Conservation (phyloP, 1,140 invertebrate genomes). For the Pseudobourletiella spinata region DNA sequence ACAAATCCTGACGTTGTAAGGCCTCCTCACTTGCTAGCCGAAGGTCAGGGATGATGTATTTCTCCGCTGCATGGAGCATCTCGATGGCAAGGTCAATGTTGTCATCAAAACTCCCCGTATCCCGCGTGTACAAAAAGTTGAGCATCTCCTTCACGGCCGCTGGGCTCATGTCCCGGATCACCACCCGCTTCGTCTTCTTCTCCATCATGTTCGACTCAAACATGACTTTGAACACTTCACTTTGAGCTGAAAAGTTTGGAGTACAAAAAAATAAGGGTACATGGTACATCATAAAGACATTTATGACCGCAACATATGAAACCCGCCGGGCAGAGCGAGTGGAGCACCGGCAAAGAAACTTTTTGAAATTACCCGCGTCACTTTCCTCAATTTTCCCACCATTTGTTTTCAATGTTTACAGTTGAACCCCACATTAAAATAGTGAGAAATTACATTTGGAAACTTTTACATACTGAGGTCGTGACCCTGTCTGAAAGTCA, state of each 20-base stretch:
- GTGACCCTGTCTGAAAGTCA: too few relatives aligned
- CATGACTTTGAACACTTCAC: conserved; percentile 18
- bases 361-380: too few relatives aligned
- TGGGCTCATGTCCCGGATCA: conserved; percentile 10
- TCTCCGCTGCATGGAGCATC: conserved; percentile 19
- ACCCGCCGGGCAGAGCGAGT: too few relatives aligned
- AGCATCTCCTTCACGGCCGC: conserved; percentile 11
- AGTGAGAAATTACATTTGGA: too few relatives aligned
- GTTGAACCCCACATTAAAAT: too few relatives aligned
- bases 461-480: too few relatives aligned
- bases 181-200: conserved; percentile 11
- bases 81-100: conserved; percentile 18
- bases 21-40: not conserved
- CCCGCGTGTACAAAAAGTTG: conserved; percentile 13
- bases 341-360: too few relatives aligned
- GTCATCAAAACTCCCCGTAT: conserved; percentile 6
- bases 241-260: conserved; percentile 11
- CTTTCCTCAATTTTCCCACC: too few relatives aligned
- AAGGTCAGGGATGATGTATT: conserved; percentile 15
- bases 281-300: too few relatives aligned
- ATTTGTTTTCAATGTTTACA: too few relatives aligned
- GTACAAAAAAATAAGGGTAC: not conserved
- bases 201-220: conserved; percentile 19
- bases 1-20: not conserved
- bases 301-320: too few relatives aligned